These are phyloP conservation scores for Diglossa brunneiventris DNA, from an alignment of 2,113 vertebrate species.

Conservation along the genomic window DNA sequence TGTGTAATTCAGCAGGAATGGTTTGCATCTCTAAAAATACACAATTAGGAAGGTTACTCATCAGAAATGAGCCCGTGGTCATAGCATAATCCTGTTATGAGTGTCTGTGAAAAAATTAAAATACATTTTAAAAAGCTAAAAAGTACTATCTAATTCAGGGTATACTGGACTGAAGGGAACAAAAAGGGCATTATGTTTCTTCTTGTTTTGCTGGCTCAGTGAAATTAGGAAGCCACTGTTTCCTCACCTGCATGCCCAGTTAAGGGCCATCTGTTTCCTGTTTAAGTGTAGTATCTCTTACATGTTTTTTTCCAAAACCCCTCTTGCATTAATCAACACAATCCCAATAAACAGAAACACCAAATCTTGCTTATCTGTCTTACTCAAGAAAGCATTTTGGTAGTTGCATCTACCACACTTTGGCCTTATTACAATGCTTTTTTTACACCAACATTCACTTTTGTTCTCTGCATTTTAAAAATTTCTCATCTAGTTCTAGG, in stretches of 20 bases:
- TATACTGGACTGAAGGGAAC: constrained; percentile 2
- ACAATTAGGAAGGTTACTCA: neutral
- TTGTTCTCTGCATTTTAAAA: neutral
- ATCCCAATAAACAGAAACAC: constrained; percentile 61
- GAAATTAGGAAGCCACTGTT: constrained; percentile 69
- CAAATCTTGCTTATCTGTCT: constrained; percentile 6
- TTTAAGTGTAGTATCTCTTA: constrained; percentile 73
- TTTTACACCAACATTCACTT: constrained; percentile 1
- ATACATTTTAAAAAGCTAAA: neutral
- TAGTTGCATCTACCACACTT: neutral
- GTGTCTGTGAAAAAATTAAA: constrained; percentile 4
- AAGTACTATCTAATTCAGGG: neutral
- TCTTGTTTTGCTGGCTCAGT: constrained; percentile 45
- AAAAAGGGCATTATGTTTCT: constrained; percentile 24
- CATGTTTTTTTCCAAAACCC: constrained; percentile 62
- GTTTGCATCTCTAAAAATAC: constrained; percentile 24
- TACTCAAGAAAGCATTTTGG: neutral
- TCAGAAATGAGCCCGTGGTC: constrained; percentile 9
- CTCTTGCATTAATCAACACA: constrained; percentile 71
- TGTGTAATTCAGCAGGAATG: neutral
- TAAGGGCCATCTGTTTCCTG: constrained; percentile 91
- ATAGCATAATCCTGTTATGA: constrained; percentile 12
- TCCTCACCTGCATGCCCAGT: constrained; percentile 86
- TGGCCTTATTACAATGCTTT: neutral
- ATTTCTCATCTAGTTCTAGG: neutral